These are phyloP conservation scores for Oreonectes daqikongensis DNA, from an alignment of 2,797 vertebrate genomes.

Conservation along the genomic window DNA sequence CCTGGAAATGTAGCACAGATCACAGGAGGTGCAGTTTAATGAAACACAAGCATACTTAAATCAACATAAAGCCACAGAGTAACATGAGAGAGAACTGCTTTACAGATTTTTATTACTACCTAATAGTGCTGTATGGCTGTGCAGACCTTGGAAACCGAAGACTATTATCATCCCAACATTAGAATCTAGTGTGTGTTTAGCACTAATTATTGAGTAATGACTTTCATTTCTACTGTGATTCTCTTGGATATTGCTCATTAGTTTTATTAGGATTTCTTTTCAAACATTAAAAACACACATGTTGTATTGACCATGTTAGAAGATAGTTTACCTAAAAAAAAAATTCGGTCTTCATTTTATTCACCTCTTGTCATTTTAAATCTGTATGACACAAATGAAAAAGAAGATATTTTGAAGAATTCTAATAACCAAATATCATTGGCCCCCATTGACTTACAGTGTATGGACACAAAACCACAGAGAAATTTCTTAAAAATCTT, in stretches of 20 bases:
- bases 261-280: not conserved
- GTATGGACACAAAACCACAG: too few relatives aligned
- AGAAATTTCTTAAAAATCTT: too few relatives aligned
- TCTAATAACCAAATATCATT: too few relatives aligned
- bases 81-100: not conserved
- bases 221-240: not conserved
- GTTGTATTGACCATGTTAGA: not conserved
- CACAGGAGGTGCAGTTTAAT: not conserved
- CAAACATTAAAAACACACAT: not conserved
- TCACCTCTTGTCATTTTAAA: too few relatives aligned
- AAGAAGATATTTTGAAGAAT: too few relatives aligned
- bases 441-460: too few relatives aligned
- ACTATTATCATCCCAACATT: conserved; percentile 18
- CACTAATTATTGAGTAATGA: conserved; percentile 1
- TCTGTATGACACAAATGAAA: too few relatives aligned
- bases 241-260: not conserved
- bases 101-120: not conserved
- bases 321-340: too few relatives aligned
- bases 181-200: conserved; percentile 8
- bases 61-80: conserved; percentile 1
- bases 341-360: too few relatives aligned
- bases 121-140: not conserved
- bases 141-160: not conserved
- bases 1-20: conserved; percentile 67
- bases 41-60: conserved; percentile 2